Conservation (phyloP, 35 echinoderm and acorn worm genomes). For the Eucidaris tribuloides region DNA sequence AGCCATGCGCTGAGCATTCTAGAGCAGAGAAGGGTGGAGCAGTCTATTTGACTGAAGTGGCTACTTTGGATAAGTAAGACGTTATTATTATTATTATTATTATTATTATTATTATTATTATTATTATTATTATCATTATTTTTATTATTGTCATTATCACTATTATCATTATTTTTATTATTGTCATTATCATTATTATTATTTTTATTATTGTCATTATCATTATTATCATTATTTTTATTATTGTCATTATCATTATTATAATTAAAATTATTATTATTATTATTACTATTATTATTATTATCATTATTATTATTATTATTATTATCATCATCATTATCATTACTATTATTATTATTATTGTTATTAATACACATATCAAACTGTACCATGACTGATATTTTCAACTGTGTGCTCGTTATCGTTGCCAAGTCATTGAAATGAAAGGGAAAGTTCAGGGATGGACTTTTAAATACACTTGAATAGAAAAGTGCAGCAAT, state of each 20-base stretch:
- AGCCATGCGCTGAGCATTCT: too few species aligned
- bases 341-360: neutral
- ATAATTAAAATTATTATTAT: neutral
- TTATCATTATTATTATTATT: neutral
- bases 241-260: neutral
- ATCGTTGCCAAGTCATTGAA: too few species aligned
- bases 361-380: too few species aligned
- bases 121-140: neutral
- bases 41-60: too few species aligned
- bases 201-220: neutral
- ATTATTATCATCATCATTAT: neutral
- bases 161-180: neutral
- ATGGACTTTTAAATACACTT: too few species aligned
- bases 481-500: too few species aligned
- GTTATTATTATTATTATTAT: constrained; percentile 1
- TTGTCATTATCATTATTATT: neutral
- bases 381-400: neutral
- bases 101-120: constrained; percentile 1
- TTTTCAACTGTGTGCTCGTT: too few species aligned
- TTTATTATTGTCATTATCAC: neutral
- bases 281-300: neutral
- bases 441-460: too few species aligned
- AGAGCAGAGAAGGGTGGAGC: too few species aligned
- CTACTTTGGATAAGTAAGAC: too few species aligned
- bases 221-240: neutral